Evolutionary conservation across 2,113 vertebrate genomes (phyloP).

Genomic region (Sialia sialis): DNA sequence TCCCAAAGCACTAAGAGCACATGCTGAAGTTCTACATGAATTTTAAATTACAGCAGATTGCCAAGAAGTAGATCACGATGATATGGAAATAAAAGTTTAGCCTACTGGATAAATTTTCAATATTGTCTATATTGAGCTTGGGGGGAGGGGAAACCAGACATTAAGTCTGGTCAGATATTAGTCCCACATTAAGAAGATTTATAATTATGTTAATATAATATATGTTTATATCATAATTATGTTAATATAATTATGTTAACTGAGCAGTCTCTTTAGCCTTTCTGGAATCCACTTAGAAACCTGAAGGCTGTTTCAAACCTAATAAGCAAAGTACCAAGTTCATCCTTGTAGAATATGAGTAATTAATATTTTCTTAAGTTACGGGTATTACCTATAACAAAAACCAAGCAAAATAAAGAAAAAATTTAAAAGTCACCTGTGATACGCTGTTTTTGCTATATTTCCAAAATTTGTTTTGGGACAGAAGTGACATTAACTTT

Average conservation of each 20-base stretch:
- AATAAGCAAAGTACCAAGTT: neutral
- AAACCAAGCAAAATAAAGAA: neutral
- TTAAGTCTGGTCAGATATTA: neutral
- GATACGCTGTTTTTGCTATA: slow-evolving; percentile 87
- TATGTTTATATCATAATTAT: too few relatives aligned
- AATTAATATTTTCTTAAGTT: neutral
- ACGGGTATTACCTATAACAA: neutral
- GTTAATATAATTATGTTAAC: neutral
- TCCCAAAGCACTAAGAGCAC: neutral
- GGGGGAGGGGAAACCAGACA: too few relatives aligned
- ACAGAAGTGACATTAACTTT: slow-evolving; percentile 77
- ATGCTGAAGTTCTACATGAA: neutral
- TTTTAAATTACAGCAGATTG: neutral
- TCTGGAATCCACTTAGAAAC: neutral
- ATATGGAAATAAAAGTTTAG: neutral
- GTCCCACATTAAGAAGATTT: neutral
- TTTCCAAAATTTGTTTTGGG: slow-evolving; percentile 94
- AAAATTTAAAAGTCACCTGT: slow-evolving; percentile 76
- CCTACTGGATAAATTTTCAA: neutral
- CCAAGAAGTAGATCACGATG: neutral
- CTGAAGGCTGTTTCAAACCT: neutral
- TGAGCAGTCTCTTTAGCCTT: neutral
- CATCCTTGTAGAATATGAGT: neutral
- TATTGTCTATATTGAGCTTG: neutral
- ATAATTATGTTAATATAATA: neutral